These are phyloP conservation scores for Noturus placidus DNA, from an alignment of 2,113 vertebrate genomes.

Conservation along the genomic window DNA sequence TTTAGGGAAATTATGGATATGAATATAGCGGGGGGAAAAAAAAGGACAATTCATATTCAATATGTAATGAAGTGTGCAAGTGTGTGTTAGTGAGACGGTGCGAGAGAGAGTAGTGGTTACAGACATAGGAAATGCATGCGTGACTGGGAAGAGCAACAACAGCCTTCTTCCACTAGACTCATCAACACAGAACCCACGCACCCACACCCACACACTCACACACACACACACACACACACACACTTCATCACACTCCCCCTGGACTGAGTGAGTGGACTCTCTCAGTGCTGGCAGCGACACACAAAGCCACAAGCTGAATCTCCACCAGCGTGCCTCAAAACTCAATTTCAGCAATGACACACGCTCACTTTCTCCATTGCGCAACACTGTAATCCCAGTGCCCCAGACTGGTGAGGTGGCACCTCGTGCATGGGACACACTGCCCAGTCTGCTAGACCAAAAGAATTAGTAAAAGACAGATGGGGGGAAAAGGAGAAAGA, in stretches of 20 bases:
- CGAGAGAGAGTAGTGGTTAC: constrained; percentile 61
- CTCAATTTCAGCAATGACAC: constrained; percentile 36
- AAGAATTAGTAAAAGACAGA: constrained; percentile 16
- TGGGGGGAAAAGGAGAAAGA: not conserved
- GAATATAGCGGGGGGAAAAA: constrained; percentile 25
- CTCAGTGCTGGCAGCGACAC: constrained; percentile 3
- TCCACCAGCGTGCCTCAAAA: constrained; percentile 27
- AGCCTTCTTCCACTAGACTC: constrained; percentile 62
- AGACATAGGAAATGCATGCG: constrained; percentile 65
- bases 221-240: not conserved
- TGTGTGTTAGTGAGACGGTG: not conserved
- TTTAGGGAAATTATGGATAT: constrained; percentile 25
- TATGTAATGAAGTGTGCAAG: constrained; percentile 32
- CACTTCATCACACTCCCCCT: not conserved
- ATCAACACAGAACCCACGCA: constrained; percentile 55
- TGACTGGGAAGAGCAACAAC: constrained; percentile 71
- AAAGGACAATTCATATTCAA: constrained; percentile 42
- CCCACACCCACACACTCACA: constrained; percentile 65
- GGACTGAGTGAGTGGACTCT: constrained; percentile 17
- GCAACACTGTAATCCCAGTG: constrained; percentile 36
- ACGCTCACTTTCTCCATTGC: constrained; percentile 40
- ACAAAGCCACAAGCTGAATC: constrained; percentile 35
- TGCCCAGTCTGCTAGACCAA: constrained; percentile 15
- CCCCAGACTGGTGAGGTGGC: constrained; percentile 51
- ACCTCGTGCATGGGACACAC: constrained; percentile 36